Evolutionary conservation across 2,113 vertebrate species (phyloP).

Genomic region (Drymodes brunneopygia): DNA sequence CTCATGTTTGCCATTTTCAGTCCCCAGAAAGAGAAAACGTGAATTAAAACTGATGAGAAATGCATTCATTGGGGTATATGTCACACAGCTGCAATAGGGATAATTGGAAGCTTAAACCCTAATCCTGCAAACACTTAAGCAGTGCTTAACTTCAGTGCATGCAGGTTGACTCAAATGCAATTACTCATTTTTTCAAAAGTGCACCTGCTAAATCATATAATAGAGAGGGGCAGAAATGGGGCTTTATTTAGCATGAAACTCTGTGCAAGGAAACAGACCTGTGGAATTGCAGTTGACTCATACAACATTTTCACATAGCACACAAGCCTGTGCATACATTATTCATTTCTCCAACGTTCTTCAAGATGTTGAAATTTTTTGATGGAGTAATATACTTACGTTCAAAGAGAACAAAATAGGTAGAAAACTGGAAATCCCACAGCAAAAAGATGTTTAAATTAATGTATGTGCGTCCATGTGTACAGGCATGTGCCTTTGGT

Average conservation of each 20-base stretch:
- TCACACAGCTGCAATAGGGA: slow-evolving; percentile 20
- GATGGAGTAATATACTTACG: not conserved
- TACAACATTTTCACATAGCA: not conserved
- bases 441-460: not conserved
- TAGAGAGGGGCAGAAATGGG: not conserved
- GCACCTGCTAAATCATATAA: not conserved
- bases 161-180: slow-evolving; percentile 37
- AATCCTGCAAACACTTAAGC: slow-evolving; percentile 43
- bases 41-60: slow-evolving; percentile 39
- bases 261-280: not conserved
- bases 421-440: not conserved
- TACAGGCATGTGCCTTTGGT: not conserved
- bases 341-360: not conserved
- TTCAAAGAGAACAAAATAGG: not conserved
- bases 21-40: not conserved
- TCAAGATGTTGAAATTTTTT: not conserved
- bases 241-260: not conserved
- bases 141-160: slow-evolving; percentile 19
- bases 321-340: not conserved
- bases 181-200: slow-evolving; percentile 26
- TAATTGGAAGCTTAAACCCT: slow-evolving; percentile 40
- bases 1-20: slow-evolving; percentile 10
- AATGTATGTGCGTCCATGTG: not conserved
- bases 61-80: not conserved
- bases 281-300: not conserved